Percentiles rank a stretch among this genome's conserved stretches.
Evolutionary conservation across 2,888 invertebrate species (phyloP).

Genomic region (Ctena decussata): DNA sequence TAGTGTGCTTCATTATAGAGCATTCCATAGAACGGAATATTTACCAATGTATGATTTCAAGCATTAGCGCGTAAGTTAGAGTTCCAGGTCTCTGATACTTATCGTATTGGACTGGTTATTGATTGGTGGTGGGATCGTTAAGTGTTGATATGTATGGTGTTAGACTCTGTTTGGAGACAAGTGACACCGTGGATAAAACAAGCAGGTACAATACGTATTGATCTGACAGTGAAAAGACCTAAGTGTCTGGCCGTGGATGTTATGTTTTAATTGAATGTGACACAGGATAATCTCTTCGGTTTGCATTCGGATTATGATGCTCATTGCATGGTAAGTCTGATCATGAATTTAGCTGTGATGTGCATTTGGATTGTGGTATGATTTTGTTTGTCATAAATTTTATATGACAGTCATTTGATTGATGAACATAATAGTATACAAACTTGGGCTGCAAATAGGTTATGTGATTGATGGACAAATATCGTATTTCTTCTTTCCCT

Average conservation of each 20-base stretch:
- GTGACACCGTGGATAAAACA: not conserved
- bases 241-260: not conserved
- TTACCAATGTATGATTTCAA: not conserved
- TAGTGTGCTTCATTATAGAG: not conserved
- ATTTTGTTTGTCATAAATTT: no score
- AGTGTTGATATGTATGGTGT: not conserved
- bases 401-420: no score
- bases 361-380: no score
- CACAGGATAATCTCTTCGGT: no score
- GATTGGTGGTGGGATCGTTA: not conserved
- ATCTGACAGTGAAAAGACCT: not conserved
- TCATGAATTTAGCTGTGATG: no score
- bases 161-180: not conserved
- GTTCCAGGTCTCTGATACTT: not conserved
- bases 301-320: no score
- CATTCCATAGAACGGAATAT: not conserved
- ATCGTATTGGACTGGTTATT: conserved; percentile 11
- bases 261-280: not conserved
- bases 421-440: no score
- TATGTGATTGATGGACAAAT: no score
- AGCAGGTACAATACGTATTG: conserved; percentile 6
- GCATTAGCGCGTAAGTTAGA: not conserved
- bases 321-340: no score
- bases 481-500: no score
- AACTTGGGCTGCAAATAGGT: no score